These are phyloP conservation scores for Albula glossodonta DNA, from an alignment of 2,113 vertebrate genomes.

Conservation along the genomic window DNA sequence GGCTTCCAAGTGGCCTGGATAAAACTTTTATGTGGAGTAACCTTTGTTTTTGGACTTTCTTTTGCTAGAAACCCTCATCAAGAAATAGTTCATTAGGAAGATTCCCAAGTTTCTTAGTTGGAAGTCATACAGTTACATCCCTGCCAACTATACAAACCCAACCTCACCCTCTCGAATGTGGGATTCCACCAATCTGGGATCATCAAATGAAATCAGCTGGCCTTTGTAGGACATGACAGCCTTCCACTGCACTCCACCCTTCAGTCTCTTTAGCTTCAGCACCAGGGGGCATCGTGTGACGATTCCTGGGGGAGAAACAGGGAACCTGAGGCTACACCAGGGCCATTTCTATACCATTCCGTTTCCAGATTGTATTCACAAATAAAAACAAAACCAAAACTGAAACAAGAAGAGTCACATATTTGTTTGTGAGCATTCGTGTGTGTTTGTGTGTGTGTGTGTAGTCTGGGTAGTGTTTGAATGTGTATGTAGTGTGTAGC, in stretches of 20 bases:
- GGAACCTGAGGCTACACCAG: no score
- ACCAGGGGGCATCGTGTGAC: constrained; percentile 52
- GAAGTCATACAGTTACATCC: no score
- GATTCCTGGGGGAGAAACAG: constrained; percentile 36
- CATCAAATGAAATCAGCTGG: constrained; percentile 29
- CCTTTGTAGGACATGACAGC: constrained; percentile 44
- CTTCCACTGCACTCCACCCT: constrained; percentile 26
- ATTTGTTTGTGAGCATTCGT: not conserved
- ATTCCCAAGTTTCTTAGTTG: no score
- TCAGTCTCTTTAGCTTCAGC: constrained; percentile 45
- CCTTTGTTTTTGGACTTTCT: no score
- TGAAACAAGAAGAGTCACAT: no score
- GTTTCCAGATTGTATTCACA: not conserved
- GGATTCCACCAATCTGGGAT: constrained; percentile 36
- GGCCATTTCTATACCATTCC: not conserved
- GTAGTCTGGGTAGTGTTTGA: not conserved
- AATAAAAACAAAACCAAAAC: no score
- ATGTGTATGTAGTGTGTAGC: no score
- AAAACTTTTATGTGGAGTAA: no score
- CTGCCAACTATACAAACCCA: no score
- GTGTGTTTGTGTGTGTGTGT: not conserved
- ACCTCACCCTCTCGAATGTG: constrained; percentile 34
- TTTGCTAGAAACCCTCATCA: no score
- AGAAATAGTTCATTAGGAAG: no score
- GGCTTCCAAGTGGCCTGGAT: no score